Evolutionary conservation across 2,797 vertebrate genomes (phyloP).

Genomic region (Argentina silus): DNA sequence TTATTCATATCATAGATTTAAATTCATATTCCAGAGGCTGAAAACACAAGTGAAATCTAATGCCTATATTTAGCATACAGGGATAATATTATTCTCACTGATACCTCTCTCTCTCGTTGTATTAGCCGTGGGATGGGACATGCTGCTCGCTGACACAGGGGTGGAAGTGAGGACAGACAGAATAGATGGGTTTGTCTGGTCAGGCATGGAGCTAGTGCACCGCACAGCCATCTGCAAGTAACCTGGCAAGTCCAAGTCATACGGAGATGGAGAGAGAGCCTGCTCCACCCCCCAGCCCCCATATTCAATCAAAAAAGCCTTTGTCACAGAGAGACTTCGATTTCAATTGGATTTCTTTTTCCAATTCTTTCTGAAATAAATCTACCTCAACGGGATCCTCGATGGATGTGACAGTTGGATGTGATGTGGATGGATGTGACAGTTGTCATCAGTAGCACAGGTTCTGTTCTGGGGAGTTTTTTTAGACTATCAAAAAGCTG

Average conservation of each 20-base stretch:
- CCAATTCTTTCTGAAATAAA: conserved; percentile 53
- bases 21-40: background rate
- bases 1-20: background rate
- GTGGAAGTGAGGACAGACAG: conserved; percentile 40
- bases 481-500: conserved; percentile 2
- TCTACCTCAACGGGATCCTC: conserved; percentile 59
- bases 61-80: background rate
- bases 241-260: conserved; percentile 43
- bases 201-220: conserved; percentile 27
- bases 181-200: conserved; percentile 57
- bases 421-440: conserved; percentile 44
- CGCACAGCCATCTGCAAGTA: conserved; percentile 45
- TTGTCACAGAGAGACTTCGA: conserved; percentile 55
- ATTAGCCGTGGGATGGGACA: background rate
- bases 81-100: background rate
- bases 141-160: conserved; percentile 31
- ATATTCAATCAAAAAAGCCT: conserved; percentile 55
- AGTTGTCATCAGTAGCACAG: conserved; percentile 61
- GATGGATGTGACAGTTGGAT: conserved; percentile 47
- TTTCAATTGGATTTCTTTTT: conserved; percentile 68
- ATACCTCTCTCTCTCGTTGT: background rate
- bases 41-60: background rate
- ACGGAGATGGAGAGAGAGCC: background rate
- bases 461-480: conserved; percentile 8
- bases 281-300: conserved; percentile 19